A percentile compares a stretch with the other conserved stretches of the same genome.
Conservation (phyloP, 1,140 invertebrate species). For the Gerris buenoi region DNA sequence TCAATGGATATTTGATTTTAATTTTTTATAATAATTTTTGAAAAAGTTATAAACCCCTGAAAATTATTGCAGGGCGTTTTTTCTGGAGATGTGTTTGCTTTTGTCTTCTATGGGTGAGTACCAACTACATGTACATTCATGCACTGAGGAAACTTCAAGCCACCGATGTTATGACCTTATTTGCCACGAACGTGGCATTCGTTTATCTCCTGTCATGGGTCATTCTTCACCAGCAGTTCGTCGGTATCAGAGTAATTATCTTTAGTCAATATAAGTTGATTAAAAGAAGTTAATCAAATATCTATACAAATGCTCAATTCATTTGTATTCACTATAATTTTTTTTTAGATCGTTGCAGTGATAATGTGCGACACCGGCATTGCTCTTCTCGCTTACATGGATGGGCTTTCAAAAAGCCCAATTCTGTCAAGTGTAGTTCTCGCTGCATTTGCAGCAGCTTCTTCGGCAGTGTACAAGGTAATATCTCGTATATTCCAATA, state of each 20-base stretch:
- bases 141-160: conserved; percentile 68
- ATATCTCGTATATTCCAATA: background rate
- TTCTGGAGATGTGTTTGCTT: conserved; percentile 71
- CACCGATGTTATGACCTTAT: conserved; percentile 81
- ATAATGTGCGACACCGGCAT: conserved; percentile 89
- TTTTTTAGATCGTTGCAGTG: conserved; percentile 74
- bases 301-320: too few relatives aligned
- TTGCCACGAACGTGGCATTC: conserved; percentile 82
- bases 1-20: too few relatives aligned
- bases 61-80: conserved; percentile 56
- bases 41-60: too few relatives aligned
- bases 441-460: conserved; percentile 70
- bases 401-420: conserved; percentile 75
- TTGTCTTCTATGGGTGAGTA: conserved; percentile 78
- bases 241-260: conserved; percentile 70
- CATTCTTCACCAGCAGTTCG: conserved; percentile 88
- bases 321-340: background rate
- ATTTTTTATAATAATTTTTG: too few relatives aligned
- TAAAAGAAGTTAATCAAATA: background rate
- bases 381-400: conserved; percentile 86
- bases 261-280: background rate
- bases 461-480: conserved; percentile 83
- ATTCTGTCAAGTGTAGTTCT: conserved; percentile 83
- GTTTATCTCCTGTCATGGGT: conserved; percentile 91
- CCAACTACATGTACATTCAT: conserved; percentile 81